A percentile compares a stretch with the other conserved stretches of the same genome.
Conservation (phyloP, 1,140 invertebrate genomes). For the Pseudachorutes palmiensis region DNA sequence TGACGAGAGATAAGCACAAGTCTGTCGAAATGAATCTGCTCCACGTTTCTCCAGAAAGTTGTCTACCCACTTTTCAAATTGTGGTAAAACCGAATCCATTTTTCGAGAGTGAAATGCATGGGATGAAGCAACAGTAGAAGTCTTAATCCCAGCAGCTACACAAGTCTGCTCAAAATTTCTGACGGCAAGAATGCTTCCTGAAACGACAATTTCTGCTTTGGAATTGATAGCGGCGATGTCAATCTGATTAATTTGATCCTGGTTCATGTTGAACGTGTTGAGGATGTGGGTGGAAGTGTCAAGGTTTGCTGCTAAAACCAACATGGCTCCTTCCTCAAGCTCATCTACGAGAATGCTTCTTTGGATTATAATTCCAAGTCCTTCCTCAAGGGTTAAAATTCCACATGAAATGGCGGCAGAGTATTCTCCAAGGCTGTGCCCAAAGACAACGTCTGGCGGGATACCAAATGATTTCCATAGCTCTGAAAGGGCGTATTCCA, state of each 20-base stretch:
- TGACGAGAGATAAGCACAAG: conserved; percentile 13
- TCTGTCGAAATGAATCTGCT: too few relatives aligned
- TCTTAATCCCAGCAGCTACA: not conserved
- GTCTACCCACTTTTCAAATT: conserved; percentile 15
- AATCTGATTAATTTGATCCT: conserved; percentile 5
- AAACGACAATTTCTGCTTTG: conserved; percentile 19
- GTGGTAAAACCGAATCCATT: conserved; percentile 21
- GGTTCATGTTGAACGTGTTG: conserved; percentile 13
- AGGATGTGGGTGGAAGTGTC: not conserved
- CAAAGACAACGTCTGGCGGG: conserved; percentile 24
- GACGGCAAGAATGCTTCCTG: too few relatives aligned
- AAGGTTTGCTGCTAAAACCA: conserved; percentile 17
- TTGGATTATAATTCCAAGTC: conserved; percentile 11
- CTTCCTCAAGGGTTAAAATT: conserved; percentile 21
- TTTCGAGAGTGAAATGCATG: conserved; percentile 24
- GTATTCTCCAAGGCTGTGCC: conserved; percentile 30
- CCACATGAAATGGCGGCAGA: conserved; percentile 20
- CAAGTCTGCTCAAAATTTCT: not conserved
- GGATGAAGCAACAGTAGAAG: conserved; percentile 11
- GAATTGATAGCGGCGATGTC: conserved; percentile 24
- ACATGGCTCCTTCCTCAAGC: conserved; percentile 19
- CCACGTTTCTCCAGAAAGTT: not conserved
- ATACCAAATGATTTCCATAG: conserved; percentile 27
- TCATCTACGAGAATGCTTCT: conserved; percentile 21
- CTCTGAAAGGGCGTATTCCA: conserved; percentile 21